Conservation (phyloP, 2,797 vertebrate genomes). For the Aselliscus stoliczkanus region DNA sequence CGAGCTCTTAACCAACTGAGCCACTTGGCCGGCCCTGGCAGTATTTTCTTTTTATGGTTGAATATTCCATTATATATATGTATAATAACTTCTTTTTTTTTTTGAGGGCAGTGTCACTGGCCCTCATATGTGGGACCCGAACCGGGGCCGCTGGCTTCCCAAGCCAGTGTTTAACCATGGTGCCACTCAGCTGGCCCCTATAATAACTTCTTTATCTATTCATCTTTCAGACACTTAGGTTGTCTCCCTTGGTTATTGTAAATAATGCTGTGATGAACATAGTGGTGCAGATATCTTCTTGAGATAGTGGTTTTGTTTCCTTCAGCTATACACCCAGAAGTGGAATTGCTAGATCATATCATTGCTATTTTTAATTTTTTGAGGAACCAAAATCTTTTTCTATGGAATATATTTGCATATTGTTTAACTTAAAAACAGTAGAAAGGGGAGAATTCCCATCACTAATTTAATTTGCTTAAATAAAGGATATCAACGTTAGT, state of each 20-base stretch:
- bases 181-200: too few species aligned
- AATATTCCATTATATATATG: neutral
- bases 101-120: too few species aligned
- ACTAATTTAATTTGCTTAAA: neutral
- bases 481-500: neutral
- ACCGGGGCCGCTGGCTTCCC: too few species aligned
- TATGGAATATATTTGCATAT: neutral
- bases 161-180: too few species aligned
- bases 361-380: neutral
- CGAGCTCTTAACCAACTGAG: too few species aligned
- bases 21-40: too few species aligned
- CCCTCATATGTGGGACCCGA: too few species aligned
- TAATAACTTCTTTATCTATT: neutral
- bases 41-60: neutral
- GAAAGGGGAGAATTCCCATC: neutral
- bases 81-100: too few species aligned
- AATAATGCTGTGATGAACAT: neutral
- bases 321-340: neutral
- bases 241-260: neutral
- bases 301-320: neutral
- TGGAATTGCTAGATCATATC: neutral
- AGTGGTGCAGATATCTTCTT: neutral
- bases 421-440: neutral
- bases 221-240: neutral
- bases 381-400: neutral